phyloP scores from a whole-genome alignment of 2,888 invertebrate genomes.

The Byasa hedistus region DNA sequence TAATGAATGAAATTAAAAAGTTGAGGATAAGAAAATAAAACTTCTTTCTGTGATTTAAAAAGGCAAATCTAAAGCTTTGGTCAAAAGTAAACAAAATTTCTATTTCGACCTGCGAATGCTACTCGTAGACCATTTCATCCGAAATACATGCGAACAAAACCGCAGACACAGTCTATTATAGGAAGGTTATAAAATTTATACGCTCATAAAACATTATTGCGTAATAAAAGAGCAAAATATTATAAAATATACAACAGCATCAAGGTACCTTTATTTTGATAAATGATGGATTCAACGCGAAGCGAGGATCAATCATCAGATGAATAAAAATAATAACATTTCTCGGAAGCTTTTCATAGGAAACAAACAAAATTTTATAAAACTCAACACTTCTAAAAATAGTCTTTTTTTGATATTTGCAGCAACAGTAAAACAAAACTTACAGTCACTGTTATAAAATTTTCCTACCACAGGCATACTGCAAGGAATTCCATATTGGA shows the following conservation, averaged over 20 bases:
- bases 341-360: slow-evolving; percentile 7
- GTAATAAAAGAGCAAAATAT: slow-evolving; percentile 3
- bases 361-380: background rate
- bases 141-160: slow-evolving; percentile 6
- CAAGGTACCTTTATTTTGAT: slow-evolving; percentile 27
- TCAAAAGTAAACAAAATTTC: too few relatives aligned
- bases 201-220: slow-evolving; percentile 4
- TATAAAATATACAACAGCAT: slow-evolving; percentile 26
- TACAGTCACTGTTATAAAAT: too few relatives aligned
- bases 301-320: slow-evolving; percentile 25
- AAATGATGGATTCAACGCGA: slow-evolving; percentile 28
- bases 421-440: too few relatives aligned
- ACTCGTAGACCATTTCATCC: slow-evolving; percentile 12
- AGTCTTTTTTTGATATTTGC: too few relatives aligned
- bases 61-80: too few relatives aligned
- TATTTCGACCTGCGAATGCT: too few relatives aligned
- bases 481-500: too few relatives aligned
- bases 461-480: too few relatives aligned
- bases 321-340: slow-evolving; percentile 26
- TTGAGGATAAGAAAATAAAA: too few relatives aligned
- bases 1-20: too few relatives aligned
- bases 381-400: background rate
- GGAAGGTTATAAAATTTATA: background rate
- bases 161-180: too few relatives aligned
- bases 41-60: too few relatives aligned